Base-by-base conservation (phyloP, 2,797 vertebrate genomes). In the Orientallactaga sibirica region DNA sequence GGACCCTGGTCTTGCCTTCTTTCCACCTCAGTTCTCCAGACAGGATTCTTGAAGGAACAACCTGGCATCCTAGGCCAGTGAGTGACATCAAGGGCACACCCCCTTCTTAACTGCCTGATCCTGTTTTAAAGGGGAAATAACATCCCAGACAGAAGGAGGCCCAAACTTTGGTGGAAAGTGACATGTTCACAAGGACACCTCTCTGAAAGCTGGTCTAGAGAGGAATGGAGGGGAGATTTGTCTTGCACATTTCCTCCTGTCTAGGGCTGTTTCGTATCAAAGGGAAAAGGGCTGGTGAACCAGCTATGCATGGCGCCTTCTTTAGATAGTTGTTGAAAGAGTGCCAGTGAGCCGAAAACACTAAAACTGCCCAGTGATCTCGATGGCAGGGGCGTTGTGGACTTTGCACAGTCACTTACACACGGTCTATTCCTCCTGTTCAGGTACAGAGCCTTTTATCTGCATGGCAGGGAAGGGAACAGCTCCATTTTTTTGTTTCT, bases 121-220 rank as follows among this genome's bases (percentile, higher is more conserved):
- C 18, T 66, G 94, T 86, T 77, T 77, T 48, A 95, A 94, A 90
- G 58, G 73, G 62, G 0, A 25, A 89, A 92, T 66, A 16, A 48
- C n/a, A 70, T n/a, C 27, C 2, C 70, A 74, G 55, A 84, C 48
- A n/a, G 64, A 74, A 33, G 6, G 16, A 24, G 27, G 64, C n/a
- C 62, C 67, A 27, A 12, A 4, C 12, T 74, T 71, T 55, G 37
- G 20, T 77, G 74, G 71, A 70, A 71, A 66, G 29, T 7, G 20
- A 1, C 3, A 3, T 43, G 2, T 88, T 94, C 48, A 55, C 75
- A 70, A 24, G 89, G 19, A 41, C 7, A 27, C 15, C 29, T 9
- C 64, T 86, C 68, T 74, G 16, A 79, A 75, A 41, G 29, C 2
- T 19, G 18, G 19, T 79, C 33, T 41, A n/a, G 19, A 48, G 3